Evolutionary conservation across 37 sponge, comb jelly and placozoan genomes (phyloP).

Genomic region (Lycopodina hypogea): DNA sequence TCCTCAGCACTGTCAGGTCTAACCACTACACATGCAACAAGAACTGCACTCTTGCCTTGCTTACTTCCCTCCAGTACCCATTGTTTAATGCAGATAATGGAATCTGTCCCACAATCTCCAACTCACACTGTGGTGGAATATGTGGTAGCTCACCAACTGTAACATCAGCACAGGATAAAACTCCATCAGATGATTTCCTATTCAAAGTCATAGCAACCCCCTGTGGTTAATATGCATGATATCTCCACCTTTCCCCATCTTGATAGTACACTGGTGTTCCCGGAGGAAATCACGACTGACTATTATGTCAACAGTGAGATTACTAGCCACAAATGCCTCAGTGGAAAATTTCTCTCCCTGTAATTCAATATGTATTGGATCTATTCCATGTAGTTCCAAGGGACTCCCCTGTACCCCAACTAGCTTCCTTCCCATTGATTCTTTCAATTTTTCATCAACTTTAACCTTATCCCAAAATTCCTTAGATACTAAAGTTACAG

Average conservation of each 20-base stretch:
- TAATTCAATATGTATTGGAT: neutral
- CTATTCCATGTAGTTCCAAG: conserved; percentile 5
- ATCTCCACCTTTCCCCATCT: neutral
- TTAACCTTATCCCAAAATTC: conserved; percentile 18
- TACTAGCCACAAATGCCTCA: conserved; percentile 3
- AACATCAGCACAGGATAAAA: neutral
- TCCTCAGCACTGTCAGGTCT: neutral
- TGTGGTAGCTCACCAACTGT: neutral
- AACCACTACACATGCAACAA: conserved; percentile 20
- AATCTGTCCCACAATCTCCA: conserved; percentile 5
- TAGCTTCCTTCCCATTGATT: conserved; percentile 2
- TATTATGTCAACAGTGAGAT: conserved; percentile 4
- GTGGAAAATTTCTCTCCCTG: neutral
- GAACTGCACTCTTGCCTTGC: neutral
- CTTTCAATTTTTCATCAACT: neutral
- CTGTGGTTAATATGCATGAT: conserved; percentile 4
- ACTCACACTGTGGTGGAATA: conserved; percentile 10
- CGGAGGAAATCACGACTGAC: conserved; percentile 24
- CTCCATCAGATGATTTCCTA: neutral
- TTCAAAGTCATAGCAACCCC: conserved; percentile 9
- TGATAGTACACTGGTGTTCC: conserved; percentile 8
- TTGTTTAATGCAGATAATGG: neutral
- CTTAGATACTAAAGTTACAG: conserved; percentile 20
- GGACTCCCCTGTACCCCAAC: conserved; percentile 39
- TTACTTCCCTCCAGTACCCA: conserved; percentile 9